Conservation (phyloP, 2,888 invertebrate genomes). For the Rhamphomyia laevipes region DNA sequence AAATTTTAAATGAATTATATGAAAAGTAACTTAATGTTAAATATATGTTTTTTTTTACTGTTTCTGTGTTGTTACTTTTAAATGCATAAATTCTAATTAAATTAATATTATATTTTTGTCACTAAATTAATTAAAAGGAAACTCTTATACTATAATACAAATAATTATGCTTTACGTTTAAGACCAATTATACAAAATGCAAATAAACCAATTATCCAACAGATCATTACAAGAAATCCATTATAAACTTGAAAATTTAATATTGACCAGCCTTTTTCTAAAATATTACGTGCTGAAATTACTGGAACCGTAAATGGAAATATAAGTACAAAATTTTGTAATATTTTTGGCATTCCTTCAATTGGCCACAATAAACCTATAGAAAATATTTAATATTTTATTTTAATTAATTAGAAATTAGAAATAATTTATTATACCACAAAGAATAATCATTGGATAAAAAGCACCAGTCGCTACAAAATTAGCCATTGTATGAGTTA, state of each 20-base stretch:
- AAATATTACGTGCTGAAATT: conserved; percentile 59
- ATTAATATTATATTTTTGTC: no score
- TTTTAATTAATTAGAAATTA: not conserved
- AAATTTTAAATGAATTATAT: no score
- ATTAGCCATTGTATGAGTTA: conserved; percentile 68
- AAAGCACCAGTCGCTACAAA: conserved; percentile 79
- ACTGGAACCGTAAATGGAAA: conserved; percentile 74
- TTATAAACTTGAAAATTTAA: conserved; percentile 55
- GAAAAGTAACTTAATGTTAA: no score
- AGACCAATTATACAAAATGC: conserved; percentile 44
- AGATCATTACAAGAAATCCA: conserved; percentile 55
- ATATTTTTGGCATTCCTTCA: conserved; percentile 51
- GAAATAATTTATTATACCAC: conserved; percentile 45
- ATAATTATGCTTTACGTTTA: conserved; percentile 37
- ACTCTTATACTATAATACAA: no score
- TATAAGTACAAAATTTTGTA: conserved; percentile 49
- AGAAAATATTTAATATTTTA: conserved; percentile 3
- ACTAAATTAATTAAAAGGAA: no score
- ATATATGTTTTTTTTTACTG: no score
- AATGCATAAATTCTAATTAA: no score
- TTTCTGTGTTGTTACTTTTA: no score
- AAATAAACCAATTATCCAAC: conserved; percentile 52
- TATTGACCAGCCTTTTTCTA: conserved; percentile 63
- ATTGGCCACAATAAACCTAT: conserved; percentile 55
- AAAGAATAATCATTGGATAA: conserved; percentile 76